These are phyloP conservation scores for Rotaria magnacalcarata DNA, from an alignment of 2,888 invertebrate genomes.

Conservation along the genomic window DNA sequence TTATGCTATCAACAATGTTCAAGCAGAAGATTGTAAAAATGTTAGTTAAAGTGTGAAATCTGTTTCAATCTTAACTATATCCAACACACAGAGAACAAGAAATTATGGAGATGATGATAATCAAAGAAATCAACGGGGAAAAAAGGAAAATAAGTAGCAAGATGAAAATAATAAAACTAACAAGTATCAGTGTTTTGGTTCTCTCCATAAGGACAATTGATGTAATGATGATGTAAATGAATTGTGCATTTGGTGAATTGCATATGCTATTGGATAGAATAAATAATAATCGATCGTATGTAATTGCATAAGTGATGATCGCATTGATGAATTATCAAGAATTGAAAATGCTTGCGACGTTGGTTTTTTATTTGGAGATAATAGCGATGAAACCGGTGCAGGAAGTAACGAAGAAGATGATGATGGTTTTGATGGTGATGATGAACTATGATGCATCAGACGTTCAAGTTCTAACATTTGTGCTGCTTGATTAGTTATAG, in stretches of 20 bases:
- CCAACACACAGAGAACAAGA: neutral
- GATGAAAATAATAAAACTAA: neutral
- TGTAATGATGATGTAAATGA: neutral
- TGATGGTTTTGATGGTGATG: neutral
- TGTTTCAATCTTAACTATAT: neutral
- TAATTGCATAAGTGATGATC: neutral
- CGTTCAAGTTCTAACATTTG: neutral
- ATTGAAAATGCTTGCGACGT: neutral
- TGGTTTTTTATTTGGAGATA: neutral
- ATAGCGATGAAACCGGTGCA: neutral
- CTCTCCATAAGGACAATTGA: neutral
- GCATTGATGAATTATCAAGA: neutral
- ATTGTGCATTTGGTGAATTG: neutral
- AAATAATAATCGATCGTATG: neutral
- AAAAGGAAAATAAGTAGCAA: neutral
- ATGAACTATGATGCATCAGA: neutral
- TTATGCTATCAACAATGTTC: no score
- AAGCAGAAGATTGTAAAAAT: no score
- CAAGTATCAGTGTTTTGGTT: neutral
- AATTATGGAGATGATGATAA: neutral
- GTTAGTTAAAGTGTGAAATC: neutral
- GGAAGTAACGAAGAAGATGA: neutral
- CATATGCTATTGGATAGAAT: neutral
- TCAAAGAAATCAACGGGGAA: neutral
- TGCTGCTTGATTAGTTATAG: constrained; percentile 3